These are phyloP conservation scores for Prosapia bicincta DNA, from an alignment of 2,888 invertebrate species.

Conservation along the genomic window DNA sequence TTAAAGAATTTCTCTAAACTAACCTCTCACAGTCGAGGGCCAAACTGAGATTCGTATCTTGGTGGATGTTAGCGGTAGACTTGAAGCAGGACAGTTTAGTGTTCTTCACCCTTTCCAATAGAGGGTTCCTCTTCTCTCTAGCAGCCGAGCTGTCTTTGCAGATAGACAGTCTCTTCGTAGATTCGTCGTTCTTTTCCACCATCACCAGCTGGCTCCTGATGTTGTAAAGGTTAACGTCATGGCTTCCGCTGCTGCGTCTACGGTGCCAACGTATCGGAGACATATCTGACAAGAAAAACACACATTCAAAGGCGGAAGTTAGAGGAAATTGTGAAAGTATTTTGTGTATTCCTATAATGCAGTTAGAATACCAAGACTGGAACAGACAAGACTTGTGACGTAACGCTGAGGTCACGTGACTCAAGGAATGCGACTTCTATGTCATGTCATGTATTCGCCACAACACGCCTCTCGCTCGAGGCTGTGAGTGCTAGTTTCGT, in stretches of 20 bases:
- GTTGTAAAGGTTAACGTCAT: conserved; percentile 66
- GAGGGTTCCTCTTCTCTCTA: conserved; percentile 65
- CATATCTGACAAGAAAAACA: too few species aligned
- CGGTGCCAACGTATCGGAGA: conserved; percentile 62
- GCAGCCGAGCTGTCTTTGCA: conserved; percentile 51
- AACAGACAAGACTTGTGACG: too few species aligned
- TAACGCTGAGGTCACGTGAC: not conserved
- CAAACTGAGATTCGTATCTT: conserved; percentile 30
- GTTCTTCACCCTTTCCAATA: conserved; percentile 67
- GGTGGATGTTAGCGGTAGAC: conserved; percentile 40
- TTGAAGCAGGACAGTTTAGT: conserved; percentile 64
- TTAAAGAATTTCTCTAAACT: too few species aligned
- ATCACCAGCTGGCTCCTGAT: conserved; percentile 53
- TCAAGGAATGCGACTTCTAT: not conserved
- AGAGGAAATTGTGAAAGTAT: too few species aligned
- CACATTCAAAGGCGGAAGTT: too few species aligned
- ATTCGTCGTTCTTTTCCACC: conserved; percentile 5
- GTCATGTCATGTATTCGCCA: too few species aligned
- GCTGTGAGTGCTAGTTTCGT: too few species aligned
- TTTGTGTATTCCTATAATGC: too few species aligned
- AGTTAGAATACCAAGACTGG: too few species aligned
- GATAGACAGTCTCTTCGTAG: conserved; percentile 48
- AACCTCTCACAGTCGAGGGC: conserved; percentile 29
- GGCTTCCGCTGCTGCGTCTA: conserved; percentile 59
- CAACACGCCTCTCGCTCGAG: too few species aligned